Conservation (phyloP, 2,797 vertebrate genomes). For the Myotis findleyi region DNA sequence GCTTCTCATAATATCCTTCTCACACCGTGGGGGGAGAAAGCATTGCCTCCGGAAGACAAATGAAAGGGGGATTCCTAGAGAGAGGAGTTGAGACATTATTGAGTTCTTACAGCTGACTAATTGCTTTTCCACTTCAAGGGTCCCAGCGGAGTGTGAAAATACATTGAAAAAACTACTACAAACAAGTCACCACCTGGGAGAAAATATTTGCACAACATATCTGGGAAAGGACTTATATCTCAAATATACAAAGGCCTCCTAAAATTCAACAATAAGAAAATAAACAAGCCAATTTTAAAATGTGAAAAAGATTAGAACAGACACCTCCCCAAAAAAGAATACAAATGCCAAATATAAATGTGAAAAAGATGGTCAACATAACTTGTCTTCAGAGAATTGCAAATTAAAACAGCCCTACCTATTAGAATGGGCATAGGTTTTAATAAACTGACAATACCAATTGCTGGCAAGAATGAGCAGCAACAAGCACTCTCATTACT, state of each 20-base stretch:
- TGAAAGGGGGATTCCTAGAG: neutral
- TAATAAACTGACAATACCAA: neutral
- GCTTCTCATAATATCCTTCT: neutral
- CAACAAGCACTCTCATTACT: neutral
- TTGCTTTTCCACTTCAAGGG: neutral
- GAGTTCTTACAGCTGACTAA: neutral
- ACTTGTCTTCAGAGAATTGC: neutral
- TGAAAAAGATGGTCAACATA: neutral
- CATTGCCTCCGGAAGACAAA: neutral
- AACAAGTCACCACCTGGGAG: neutral
- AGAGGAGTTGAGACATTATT: neutral
- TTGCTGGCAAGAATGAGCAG: neutral
- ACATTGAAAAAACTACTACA: neutral
- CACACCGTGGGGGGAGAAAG: neutral
- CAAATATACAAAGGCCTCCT: neutral
- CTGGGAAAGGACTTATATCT: neutral
- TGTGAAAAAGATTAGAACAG: neutral
- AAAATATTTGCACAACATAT: neutral
- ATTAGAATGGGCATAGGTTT: neutral
- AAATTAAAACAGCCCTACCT: neutral
- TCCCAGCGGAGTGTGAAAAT: neutral
- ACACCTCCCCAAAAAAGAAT: neutral
- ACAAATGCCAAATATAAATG: neutral
- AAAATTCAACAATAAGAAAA: neutral
- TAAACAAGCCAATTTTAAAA: neutral